Evolutionary conservation across 2,113 vertebrate species (phyloP).

Genomic region (Microtus richardsoni): DNA sequence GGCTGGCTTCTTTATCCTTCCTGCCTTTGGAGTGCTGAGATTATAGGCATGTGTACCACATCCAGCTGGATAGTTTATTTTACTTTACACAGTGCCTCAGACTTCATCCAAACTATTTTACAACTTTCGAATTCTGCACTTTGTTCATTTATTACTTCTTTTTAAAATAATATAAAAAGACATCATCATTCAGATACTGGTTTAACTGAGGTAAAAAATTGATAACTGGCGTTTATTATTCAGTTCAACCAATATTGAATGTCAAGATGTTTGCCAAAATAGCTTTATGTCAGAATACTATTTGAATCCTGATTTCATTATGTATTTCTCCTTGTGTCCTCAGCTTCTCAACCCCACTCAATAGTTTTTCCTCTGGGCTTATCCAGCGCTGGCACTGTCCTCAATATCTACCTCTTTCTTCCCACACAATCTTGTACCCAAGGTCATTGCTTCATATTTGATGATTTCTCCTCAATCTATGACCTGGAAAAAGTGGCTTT

Average conservation of each 20-base stretch:
- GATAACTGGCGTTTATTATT: background rate
- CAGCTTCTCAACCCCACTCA: background rate
- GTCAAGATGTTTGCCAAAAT: background rate
- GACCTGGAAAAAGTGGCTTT: slow-evolving; percentile 11
- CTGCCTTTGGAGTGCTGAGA: background rate
- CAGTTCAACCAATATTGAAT: background rate
- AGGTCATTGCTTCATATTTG: background rate
- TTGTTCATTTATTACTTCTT: slow-evolving; percentile 13
- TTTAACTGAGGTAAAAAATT: background rate
- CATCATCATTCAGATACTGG: background rate
- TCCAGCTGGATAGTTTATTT: background rate
- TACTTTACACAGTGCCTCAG: background rate
- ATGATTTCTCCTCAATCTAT: background rate
- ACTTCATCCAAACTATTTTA: background rate
- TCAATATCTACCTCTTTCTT: background rate
- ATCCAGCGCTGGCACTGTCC: background rate
- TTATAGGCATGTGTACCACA: background rate
- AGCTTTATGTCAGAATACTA: background rate
- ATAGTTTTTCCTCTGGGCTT: background rate
- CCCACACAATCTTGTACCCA: background rate
- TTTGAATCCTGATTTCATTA: slow-evolving; percentile 24
- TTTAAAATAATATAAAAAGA: background rate
- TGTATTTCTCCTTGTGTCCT: background rate
- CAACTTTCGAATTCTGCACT: background rate
- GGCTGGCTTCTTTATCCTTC: background rate